Conservation (phyloP, 2,888 invertebrate species). For the Agonum fuliginosum region DNA sequence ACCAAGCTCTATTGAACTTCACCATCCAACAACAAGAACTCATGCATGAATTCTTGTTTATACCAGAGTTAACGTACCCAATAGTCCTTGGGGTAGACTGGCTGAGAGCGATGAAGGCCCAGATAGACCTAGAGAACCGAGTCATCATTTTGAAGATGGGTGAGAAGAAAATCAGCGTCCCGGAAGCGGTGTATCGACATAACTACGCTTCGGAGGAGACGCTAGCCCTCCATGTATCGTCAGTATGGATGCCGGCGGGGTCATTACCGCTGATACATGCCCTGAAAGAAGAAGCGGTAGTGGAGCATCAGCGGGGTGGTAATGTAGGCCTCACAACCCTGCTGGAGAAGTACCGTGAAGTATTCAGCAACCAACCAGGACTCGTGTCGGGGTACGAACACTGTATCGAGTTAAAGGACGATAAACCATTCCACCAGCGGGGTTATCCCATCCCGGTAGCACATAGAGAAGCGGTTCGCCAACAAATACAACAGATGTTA, state of each 20-base stretch:
- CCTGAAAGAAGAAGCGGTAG: not conserved
- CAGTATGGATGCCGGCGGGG: not conserved
- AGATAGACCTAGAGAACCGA: not conserved
- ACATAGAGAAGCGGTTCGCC: not conserved
- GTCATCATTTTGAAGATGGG: not conserved
- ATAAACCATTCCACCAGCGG: not conserved
- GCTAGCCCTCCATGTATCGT: not conserved
- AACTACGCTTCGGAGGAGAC: not conserved
- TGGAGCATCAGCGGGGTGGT: not conserved
- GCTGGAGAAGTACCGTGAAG: not conserved
- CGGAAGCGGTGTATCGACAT: not conserved
- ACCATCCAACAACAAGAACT: not conserved
- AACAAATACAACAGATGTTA: slow-evolving; percentile 54
- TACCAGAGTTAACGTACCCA: not conserved
- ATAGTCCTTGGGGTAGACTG: not conserved
- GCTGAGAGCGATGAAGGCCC: not conserved
- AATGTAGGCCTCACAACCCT: not conserved
- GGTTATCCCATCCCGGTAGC: not conserved
- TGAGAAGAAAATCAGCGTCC: not conserved
- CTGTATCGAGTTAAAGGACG: not conserved
- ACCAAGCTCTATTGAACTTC: not conserved
- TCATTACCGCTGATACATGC: no score
- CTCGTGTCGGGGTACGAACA: not conserved
- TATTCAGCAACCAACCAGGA: slow-evolving; percentile 10
- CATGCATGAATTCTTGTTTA: not conserved